A percentile compares a stretch with the other conserved stretches of the same genome.
phyloP scores from a whole-genome alignment of 2,113 vertebrate genomes.

The human region GRCh38 chr15:87417001-87417500 shows the following conservation, averaged over 20 bases:
- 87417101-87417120: background rate
- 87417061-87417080: constrained; percentile 19
- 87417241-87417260: background rate
- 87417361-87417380: background rate
- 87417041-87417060: constrained; percentile 5
- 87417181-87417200: background rate
- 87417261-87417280: background rate
- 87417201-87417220: background rate
- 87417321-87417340: background rate
- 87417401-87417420: background rate
- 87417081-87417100: background rate
- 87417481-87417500: background rate
- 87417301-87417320: background rate
- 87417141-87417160: background rate
- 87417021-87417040: constrained; percentile 44
- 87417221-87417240: background rate
- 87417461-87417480: background rate
- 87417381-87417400: background rate
- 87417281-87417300: constrained; percentile 15
- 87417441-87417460: background rate
- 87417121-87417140: background rate
- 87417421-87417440: background rate
- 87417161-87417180: constrained; percentile 26
- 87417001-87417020: constrained; percentile 77
- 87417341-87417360: background rate